Percentiles rank a stretch among this genome's conserved stretches.
Evolutionary conservation across 1,140 invertebrate genomes (phyloP).

Genomic region (Heliothis virescens): DNA sequence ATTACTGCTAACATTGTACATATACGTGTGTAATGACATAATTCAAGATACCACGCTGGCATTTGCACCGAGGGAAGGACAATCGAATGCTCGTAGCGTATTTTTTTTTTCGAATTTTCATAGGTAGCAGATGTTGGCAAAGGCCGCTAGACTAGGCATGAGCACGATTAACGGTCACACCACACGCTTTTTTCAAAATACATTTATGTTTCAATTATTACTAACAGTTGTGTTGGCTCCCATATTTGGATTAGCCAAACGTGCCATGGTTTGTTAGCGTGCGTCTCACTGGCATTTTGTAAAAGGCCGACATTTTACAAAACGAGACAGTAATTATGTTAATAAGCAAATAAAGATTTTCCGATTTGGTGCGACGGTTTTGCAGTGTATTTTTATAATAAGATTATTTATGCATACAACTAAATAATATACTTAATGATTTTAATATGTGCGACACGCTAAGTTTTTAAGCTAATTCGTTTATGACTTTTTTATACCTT

Average conservation of each 20-base stretch:
- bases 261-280: conserved; percentile 29
- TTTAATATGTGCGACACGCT: no score
- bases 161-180: conserved; percentile 62
- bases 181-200: conserved; percentile 57
- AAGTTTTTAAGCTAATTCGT: no score
- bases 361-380: conserved; percentile 13
- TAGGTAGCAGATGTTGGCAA: conserved; percentile 71
- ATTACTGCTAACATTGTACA: conserved; percentile 13
- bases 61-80: conserved; percentile 55
- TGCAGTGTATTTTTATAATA: neutral
- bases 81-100: conserved; percentile 52
- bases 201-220: conserved; percentile 67
- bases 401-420: neutral
- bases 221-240: conserved; percentile 40
- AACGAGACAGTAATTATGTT: conserved; percentile 21
- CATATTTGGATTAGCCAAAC: conserved; percentile 54
- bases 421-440: neutral
- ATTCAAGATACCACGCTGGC: conserved; percentile 62
- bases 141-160: conserved; percentile 63
- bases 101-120: conserved; percentile 64
- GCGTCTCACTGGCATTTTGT: neutral
- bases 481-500: no score
- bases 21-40: conserved; percentile 50
- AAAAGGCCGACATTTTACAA: neutral
- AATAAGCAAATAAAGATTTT: conserved; percentile 28